Evolutionary conservation across 2,113 vertebrate species (phyloP).

Genomic region (Climacteris rufus): DNA sequence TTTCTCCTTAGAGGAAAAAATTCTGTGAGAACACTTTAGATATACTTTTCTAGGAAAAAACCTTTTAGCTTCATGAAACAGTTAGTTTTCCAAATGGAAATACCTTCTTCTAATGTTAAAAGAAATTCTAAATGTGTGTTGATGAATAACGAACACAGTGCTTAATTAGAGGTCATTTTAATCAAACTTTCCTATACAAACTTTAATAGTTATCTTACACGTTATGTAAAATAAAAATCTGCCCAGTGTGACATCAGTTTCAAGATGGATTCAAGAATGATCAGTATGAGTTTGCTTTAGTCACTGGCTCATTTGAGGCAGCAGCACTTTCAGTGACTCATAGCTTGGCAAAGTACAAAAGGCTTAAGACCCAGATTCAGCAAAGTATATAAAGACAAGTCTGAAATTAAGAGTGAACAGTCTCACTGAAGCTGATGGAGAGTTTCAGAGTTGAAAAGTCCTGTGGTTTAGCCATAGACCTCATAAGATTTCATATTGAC

Average conservation of each 20-base stretch:
- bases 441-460: not conserved
- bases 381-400: not conserved
- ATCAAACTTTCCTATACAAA: not conserved
- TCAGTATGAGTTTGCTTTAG: not conserved
- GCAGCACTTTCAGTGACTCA: not conserved
- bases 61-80: not conserved
- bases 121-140: not conserved
- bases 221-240: not conserved
- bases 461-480: not conserved
- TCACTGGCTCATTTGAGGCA: not conserved
- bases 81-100: not conserved
- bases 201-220: not conserved
- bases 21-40: not conserved
- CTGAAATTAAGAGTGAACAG: not conserved
- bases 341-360: not conserved
- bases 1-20: not conserved
- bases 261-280: not conserved
- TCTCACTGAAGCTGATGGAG: constrained; percentile 2
- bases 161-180: not conserved
- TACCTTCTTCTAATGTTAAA: not conserved
- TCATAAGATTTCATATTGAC: not conserved
- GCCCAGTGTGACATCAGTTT: not conserved
- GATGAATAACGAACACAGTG: not conserved
- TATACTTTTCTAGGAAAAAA: not conserved
- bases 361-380: not conserved